Base-by-base conservation (phyloP, 1,140 invertebrate species). In the Portunus trituberculatus region DNA sequence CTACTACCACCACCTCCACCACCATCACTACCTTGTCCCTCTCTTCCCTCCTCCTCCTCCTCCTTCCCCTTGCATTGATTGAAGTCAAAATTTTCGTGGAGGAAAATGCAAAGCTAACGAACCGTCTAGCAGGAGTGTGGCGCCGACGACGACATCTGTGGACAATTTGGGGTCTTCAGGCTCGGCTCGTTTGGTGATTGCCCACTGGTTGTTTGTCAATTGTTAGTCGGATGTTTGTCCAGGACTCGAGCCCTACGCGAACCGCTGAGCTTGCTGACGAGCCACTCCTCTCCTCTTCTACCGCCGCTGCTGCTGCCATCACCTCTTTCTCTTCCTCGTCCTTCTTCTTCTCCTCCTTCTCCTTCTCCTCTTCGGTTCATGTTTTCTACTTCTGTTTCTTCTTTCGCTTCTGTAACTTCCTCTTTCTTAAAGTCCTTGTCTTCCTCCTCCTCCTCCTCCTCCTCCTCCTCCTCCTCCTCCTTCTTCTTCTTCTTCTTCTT, bases 151-250 rank as follows among this genome's bases (percentile, higher is more conserved):
- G 84, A 67, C 90, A 45, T 46, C 31, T 52, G 39, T 32, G 31
- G 83, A 95, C 83, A 92, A 92, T 95, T 91, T 91, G 94, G 46
- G 90, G 90, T 92, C 89, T 45, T 94, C 88, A 94, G 89, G 67
- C 46, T 94, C 94, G 94, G 67, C 46, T 94, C 94, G 94, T 92
- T 95, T 84, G 94, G 90, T 95, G 94, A 95, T 95, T 92, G 93
- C 67, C 89, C 89, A 28, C 52, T 86, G 94, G 94, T 88, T 95
- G 94, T 95, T 95, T 95, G 94, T 95, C 94, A 88, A 95, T 95
- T 95, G 94, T 95, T 95, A 95, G 94, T n/a, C 91, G 94, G 48
- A 52, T 95, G 94, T 95, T 92, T 95, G 94, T 95, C 94, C 94
- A 95, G 28, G 83, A 67, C 10, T 48, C 31, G 52, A 32, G 59